Base-by-base conservation (phyloP, 1,140 invertebrate species). In the Drosophila sulfurigaster region DNA sequence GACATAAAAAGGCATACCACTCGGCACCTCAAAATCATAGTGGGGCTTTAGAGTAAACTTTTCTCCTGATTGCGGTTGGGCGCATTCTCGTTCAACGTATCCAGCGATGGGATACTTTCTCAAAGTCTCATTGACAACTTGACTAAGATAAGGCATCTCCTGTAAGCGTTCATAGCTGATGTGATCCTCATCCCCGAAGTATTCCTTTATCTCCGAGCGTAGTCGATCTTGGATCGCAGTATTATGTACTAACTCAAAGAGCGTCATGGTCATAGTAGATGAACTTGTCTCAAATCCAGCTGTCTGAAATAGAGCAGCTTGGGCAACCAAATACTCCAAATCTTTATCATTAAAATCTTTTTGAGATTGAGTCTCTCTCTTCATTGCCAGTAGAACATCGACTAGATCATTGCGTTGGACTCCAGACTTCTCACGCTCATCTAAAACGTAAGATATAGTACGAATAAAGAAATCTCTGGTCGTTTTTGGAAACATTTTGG, bases 261-360 rank as follows among this genome's bases (percentile, higher is more conserved):
- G 90, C 8, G 94, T 93, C 75, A 95, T 95, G 0, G 94, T 93
- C 56, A 97, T 94, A 1, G 95, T 94, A 1, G 94, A 95, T 0
- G 96, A 95, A 0, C 96, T 96, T 0, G 97, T 97, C 91, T 97
- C 96, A 58, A 95, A 96, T 5, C 96, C 96, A 35, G 96, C 96
- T 1, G 95, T 91, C 65, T 96, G 96, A 75, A 97, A 96, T 1
- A 95, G 92, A 11, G 95, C 94, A 0, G 94, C 95, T 83, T 96
- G 95, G 5, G 95, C 94, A 6, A 95, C 93, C 87, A 96, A 94
- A 59, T 68, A 76, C 30, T 91, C 85, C 16, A 75, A 11, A 56
- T 74, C 69, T 8, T 35, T 2, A 8, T 6, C 32, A 8, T 6
- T 7, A 16, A 16, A 16, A 16, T 16, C 16, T 16, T 16, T 16